Evolutionary conservation across 2,113 vertebrate genomes (phyloP).

Genomic region (Oxygymnocypris stewartii): DNA sequence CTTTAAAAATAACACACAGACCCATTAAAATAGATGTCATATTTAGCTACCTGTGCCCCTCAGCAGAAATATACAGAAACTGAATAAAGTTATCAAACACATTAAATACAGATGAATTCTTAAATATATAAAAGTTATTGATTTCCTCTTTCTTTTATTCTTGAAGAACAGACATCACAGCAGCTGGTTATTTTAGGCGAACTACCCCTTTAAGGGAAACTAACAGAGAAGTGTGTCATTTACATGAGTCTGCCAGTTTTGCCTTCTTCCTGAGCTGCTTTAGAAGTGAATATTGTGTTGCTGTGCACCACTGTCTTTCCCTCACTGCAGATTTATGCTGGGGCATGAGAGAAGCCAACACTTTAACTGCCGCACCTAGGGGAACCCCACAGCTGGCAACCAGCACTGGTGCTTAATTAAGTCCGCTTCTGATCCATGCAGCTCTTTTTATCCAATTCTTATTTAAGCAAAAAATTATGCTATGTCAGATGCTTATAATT

Average conservation of each 20-base stretch:
- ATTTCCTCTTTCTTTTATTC: no score
- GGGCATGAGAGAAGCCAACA: background rate
- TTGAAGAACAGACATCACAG: no score
- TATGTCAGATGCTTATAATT: slow-evolving; percentile 30
- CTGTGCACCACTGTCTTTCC: background rate
- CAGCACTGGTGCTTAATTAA: slow-evolving; percentile 52
- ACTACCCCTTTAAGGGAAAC: background rate
- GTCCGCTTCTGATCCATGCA: slow-evolving; percentile 31
- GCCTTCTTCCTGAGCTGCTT: background rate
- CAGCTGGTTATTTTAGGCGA: background rate
- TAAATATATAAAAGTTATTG: no score
- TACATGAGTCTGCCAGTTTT: background rate
- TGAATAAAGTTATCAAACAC: no score
- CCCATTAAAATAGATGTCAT: no score
- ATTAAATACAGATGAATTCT: no score
- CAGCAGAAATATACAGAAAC: no score
- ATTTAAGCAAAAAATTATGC: slow-evolving; percentile 49
- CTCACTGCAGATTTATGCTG: slow-evolving; percentile 6
- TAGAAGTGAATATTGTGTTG: background rate
- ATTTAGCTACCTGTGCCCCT: no score
- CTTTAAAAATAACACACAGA: no score
- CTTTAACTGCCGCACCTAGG: slow-evolving; percentile 4
- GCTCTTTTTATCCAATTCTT: slow-evolving; percentile 23
- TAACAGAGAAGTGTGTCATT: slow-evolving; percentile 23
- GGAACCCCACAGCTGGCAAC: slow-evolving; percentile 37